phyloP scores from a whole-genome alignment of 2,113 vertebrate species.

The Pseudopodoces humilis region DNA sequence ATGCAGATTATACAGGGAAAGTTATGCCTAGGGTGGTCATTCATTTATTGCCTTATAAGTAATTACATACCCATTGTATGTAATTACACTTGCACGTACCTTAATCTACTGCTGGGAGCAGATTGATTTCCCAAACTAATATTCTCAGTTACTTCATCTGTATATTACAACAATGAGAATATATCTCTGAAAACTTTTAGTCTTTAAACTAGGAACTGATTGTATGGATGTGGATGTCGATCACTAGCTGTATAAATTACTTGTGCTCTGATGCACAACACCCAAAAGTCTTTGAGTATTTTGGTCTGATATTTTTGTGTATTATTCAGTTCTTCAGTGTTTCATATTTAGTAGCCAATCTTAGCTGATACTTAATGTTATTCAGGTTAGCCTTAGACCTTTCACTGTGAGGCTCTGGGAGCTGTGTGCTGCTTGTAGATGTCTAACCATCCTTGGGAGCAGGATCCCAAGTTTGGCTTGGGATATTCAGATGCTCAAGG shows the following conservation, averaged over 20 bases:
- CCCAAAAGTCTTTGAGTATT: not conserved
- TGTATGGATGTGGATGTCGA: not conserved
- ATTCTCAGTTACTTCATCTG: not conserved
- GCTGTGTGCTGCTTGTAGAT: not conserved
- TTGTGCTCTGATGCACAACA: not conserved
- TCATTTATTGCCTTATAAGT: not conserved
- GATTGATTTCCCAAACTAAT: not conserved
- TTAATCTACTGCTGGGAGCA: not conserved
- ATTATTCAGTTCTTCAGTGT: not conserved
- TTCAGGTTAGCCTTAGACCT: not conserved
- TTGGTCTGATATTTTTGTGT: not conserved
- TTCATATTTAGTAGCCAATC: not conserved
- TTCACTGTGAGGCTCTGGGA: not conserved
- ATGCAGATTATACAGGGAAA: not conserved
- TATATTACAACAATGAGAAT: not conserved
- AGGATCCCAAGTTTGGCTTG: not conserved
- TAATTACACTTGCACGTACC: not conserved
- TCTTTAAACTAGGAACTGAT: not conserved
- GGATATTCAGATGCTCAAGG: not conserved
- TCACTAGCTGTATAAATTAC: not conserved
- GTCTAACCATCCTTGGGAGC: not conserved
- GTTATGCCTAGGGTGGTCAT: not conserved
- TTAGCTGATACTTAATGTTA: not conserved
- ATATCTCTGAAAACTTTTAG: not conserved
- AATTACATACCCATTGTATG: not conserved